Conservation (phyloP, 2,888 invertebrate genomes). For the Sphinx pinastri region DNA sequence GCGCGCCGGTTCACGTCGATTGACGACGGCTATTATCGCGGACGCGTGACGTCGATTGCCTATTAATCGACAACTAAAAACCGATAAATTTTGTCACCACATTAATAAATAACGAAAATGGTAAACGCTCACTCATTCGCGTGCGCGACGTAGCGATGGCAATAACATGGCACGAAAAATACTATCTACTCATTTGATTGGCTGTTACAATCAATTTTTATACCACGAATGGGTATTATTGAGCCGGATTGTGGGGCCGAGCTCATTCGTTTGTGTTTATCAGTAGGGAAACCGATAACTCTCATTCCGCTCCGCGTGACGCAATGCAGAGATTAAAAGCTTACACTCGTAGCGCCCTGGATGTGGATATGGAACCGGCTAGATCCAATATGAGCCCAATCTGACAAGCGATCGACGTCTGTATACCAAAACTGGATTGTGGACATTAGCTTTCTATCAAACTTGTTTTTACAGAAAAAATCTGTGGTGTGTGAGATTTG, state of each 20-base stretch:
- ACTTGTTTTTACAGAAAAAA: conserved; percentile 8
- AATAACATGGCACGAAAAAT: conserved; percentile 33
- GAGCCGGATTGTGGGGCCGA: conserved; percentile 59
- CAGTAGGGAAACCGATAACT: conserved; percentile 77
- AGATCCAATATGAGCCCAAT: conserved; percentile 70
- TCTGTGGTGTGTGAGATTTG: not conserved
- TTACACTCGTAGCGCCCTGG: conserved; percentile 69
- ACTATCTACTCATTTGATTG: conserved; percentile 42
- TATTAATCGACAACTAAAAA: conserved; percentile 64
- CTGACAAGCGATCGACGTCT: conserved; percentile 60
- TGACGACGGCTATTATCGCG: conserved; percentile 18
- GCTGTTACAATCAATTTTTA: conserved; percentile 73
- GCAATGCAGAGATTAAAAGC: conserved; percentile 82
- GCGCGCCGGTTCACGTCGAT: not conserved
- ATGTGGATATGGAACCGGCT: conserved; percentile 63
- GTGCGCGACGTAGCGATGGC: conserved; percentile 41
- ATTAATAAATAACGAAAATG: conserved; percentile 64
- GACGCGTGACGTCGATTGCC: conserved; percentile 45
- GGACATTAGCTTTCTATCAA: conserved; percentile 39
- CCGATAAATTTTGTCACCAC: conserved; percentile 66
- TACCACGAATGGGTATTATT: conserved; percentile 66
- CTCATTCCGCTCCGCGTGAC: conserved; percentile 78
- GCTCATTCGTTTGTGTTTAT: conserved; percentile 79
- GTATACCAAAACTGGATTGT: conserved; percentile 56
- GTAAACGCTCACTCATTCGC: conserved; percentile 60